Evolutionary conservation across 2,797 vertebrate genomes (phyloP), one percentile per base, ranked within the genome.

Genomic region (Smutsia gigantea): DNA sequence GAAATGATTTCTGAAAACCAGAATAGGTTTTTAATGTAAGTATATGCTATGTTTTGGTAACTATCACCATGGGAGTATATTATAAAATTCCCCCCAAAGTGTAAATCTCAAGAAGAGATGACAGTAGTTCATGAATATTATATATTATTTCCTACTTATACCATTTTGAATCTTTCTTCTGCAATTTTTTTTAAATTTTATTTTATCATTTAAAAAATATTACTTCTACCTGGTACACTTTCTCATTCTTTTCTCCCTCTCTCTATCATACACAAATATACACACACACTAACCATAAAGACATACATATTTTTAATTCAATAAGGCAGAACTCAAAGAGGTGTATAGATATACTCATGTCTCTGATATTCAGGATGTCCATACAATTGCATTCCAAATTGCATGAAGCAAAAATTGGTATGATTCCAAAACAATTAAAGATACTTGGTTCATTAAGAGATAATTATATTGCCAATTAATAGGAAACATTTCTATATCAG

Each of bases 1-100:
- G 53, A 96, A 94, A 72, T 66, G 7, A 91, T 21, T 93, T 72
- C 11, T 85, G 21, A 92, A 96, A 96, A 81, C 53, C 27, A 51
- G 4, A 88, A 14, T 17, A 39, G 23, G 39, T 39, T 69, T 51
- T 53, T 13, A 87, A 68, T 39, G 13, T n/a, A 88, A 89, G 2
- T 85, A 21, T 55, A 55, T 7, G n/a, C 4, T 39, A 49, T 13
- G 18, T 74, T 86, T 95, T 49, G 31, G 94, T 86, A 78, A 53
- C 19, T 84, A 42, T 51, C 61, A 59, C 1, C 63, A 23, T 86
- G 19, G 3, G 4, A 71, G n/a, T 69, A 66, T 86, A 89, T 87
- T 82, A 49, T 53, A 81, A 77, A 75, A 87, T 34, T 66, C 0
- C 34, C 1, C 4, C 3, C 1, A 27, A 95, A 72, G 89, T 79